Percentiles rank a stretch among this genome's conserved stretches.
Evolutionary conservation across 2,888 invertebrate species (phyloP).

Genomic region (Dicycla oo): DNA sequence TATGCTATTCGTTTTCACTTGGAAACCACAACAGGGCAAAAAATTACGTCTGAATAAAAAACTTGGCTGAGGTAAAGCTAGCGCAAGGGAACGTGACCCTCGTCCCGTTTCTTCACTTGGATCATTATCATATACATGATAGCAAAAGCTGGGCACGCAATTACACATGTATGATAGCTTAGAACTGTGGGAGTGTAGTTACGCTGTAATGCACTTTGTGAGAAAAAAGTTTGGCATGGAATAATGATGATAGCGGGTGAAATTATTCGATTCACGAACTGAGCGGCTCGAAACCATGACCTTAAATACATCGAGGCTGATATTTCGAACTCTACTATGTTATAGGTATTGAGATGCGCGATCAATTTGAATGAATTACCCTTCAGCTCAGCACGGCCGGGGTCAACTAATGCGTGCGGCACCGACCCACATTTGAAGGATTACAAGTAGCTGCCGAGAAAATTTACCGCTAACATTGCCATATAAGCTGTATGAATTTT

Average conservation of each 20-base stretch:
- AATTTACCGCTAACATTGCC: conserved; percentile 90
- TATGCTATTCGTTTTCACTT: conserved; percentile 88
- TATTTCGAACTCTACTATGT: conserved; percentile 61
- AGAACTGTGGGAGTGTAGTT: conserved; percentile 45
- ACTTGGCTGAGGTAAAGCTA: conserved; percentile 49
- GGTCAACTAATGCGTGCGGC: conserved; percentile 88
- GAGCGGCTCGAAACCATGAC: conserved; percentile 39
- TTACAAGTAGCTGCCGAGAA: conserved; percentile 89
- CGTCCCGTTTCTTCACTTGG: conserved; percentile 67
- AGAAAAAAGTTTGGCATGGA: conserved; percentile 35
- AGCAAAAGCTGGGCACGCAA: conserved; percentile 43
- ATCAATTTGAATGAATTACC: conserved; percentile 85
- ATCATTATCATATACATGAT: conserved; percentile 66
- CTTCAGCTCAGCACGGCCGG: conserved; percentile 80
- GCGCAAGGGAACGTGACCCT: conserved; percentile 69
- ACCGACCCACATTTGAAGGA: conserved; percentile 90
- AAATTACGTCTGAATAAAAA: conserved; percentile 65
- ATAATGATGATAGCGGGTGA: conserved; percentile 37
- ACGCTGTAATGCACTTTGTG: conserved; percentile 26
- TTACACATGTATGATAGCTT: conserved; percentile 52
- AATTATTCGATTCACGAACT: conserved; percentile 56
- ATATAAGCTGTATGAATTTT: conserved; percentile 90
- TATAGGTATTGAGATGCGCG: conserved; percentile 69
- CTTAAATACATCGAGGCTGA: conserved; percentile 55
- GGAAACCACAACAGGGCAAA: conserved; percentile 77